phyloP scores from a whole-genome alignment of 2,797 vertebrate species.

The Jordanella pulchra region DNA sequence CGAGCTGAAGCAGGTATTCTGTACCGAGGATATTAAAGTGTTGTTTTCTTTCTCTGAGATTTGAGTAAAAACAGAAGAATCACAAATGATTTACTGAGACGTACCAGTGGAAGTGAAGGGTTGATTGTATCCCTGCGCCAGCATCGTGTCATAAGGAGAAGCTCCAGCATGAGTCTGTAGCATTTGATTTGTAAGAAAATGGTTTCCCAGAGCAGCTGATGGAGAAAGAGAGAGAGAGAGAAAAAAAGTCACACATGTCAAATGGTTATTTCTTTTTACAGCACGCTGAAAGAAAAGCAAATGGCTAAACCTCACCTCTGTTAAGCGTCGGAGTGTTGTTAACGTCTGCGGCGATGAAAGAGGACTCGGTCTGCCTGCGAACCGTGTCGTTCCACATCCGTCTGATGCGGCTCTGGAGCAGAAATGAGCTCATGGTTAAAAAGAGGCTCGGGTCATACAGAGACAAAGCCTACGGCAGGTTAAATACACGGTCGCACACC shows the following conservation, averaged over 20 bases:
- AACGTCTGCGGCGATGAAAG: constrained; percentile 90
- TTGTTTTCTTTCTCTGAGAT: neutral
- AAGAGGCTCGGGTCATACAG: constrained; percentile 13
- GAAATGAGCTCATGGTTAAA: constrained; percentile 42
- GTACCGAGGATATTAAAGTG: neutral
- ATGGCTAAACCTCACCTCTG: constrained; percentile 78
- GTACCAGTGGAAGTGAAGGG: constrained; percentile 90
- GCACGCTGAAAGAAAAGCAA: neutral
- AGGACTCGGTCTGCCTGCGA: constrained; percentile 91
- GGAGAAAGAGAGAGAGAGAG: constrained; percentile 15
- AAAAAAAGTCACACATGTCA: constrained; percentile 13
- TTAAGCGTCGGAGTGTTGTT: constrained; percentile 93
- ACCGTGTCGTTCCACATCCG: constrained; percentile 96
- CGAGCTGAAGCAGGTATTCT: neutral
- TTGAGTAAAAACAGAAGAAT: constrained; percentile 2
- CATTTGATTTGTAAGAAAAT: constrained; percentile 90
- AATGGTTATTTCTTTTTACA: constrained; percentile 3
- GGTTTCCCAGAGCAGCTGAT: constrained; percentile 88
- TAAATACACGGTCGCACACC: constrained; percentile 39
- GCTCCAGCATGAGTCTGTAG: constrained; percentile 88
- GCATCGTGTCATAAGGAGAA: constrained; percentile 91
- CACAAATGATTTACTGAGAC: neutral
- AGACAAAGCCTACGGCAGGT: constrained; percentile 8
- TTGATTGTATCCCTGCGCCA: constrained; percentile 88
- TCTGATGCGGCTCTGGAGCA: constrained; percentile 88